phyloP scores from a whole-genome alignment of 2,888 invertebrate genomes.

The Agonopterix arenella region DNA sequence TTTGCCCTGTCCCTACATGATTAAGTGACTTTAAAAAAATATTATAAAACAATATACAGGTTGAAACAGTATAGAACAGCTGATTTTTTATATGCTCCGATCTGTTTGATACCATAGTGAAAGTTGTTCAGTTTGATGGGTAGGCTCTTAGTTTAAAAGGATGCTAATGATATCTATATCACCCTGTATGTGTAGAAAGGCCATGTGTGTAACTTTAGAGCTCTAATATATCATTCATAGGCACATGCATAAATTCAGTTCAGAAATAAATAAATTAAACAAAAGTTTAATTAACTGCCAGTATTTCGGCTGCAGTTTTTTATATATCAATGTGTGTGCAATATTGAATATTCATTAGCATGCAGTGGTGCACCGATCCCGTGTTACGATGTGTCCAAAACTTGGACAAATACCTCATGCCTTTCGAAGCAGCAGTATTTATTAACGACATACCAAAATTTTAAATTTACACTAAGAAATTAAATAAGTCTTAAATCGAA shows the following conservation, averaged over 20 bases:
- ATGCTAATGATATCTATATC: too few relatives aligned
- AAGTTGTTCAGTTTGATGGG: too few relatives aligned
- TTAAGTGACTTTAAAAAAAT: too few relatives aligned
- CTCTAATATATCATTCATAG: slow-evolving; percentile 1
- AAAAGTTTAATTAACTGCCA: slow-evolving; percentile 20
- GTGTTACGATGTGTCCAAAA: slow-evolving; percentile 10
- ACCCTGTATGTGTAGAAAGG: too few relatives aligned
- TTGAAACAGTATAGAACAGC: too few relatives aligned
- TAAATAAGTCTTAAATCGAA: too few relatives aligned
- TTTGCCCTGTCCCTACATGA: too few relatives aligned
- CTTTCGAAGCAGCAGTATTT: neutral
- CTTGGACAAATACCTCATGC: slow-evolving; percentile 3
- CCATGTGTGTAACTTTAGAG: neutral
- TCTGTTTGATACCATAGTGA: too few relatives aligned
- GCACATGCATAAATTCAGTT: neutral
- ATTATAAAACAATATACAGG: too few relatives aligned
- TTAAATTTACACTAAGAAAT: too few relatives aligned
- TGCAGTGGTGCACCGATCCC: neutral
- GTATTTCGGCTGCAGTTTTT: slow-evolving; percentile 14
- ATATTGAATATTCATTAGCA: slow-evolving; percentile 26
- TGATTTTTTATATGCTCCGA: too few relatives aligned
- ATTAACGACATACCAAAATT: neutral
- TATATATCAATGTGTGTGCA: slow-evolving; percentile 15
- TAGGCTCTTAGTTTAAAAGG: too few relatives aligned
- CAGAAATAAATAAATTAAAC: slow-evolving; percentile 17